Base-by-base conservation (phyloP, 2,113 vertebrate species). In the Ancistrus triradiatus region DNA sequence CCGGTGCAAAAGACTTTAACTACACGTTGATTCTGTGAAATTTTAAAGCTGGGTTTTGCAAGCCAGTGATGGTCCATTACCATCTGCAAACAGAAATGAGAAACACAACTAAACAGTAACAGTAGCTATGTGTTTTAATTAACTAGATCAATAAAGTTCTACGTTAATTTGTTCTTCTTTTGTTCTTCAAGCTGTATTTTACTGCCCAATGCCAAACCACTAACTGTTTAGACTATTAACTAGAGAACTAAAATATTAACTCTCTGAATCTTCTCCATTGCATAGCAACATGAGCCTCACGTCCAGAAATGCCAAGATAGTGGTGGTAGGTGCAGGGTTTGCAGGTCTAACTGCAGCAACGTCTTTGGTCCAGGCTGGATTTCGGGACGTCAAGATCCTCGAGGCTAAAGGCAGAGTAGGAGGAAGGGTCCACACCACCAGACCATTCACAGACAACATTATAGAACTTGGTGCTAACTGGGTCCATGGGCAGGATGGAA, bases 391-490 rank as follows among this genome's bases (percentile, higher is more conserved):
- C 6, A 31, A 62, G 21, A 28, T 82, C 6, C 61, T 80, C 18
- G 78, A 80, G 59, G 78, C 77, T 14, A 77, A 58, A 19, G 73
- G 60, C 5, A 66, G 73, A 47, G 18, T 70, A 6, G 80, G 80
- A 18, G 80, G 80, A 17, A 53, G 80, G 17, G 55, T 74, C 9
- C 62, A 69, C 66, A 80, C 80, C 4, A 66, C 53, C 8, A 74
- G 62, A 50, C 74, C 78, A 5, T 80, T 80, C 33, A 74, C 60
- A 1, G 11, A 69, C 28, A 60, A 76, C n/a, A 43, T 74, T 1
- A 69, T 81, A 11, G 80, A 81, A 56, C 27, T 81, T 35, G 81
- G 81, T 2, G 78, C 81, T 1, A 76, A 75, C 37, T 83, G 80
- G 74, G 78, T 81, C 42, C 81, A 83, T 7, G 81, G 81, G 1